Evolutionary conservation across 2,113 vertebrate species (phyloP).

Genomic region (Paracanthobrama guichenoti): DNA sequence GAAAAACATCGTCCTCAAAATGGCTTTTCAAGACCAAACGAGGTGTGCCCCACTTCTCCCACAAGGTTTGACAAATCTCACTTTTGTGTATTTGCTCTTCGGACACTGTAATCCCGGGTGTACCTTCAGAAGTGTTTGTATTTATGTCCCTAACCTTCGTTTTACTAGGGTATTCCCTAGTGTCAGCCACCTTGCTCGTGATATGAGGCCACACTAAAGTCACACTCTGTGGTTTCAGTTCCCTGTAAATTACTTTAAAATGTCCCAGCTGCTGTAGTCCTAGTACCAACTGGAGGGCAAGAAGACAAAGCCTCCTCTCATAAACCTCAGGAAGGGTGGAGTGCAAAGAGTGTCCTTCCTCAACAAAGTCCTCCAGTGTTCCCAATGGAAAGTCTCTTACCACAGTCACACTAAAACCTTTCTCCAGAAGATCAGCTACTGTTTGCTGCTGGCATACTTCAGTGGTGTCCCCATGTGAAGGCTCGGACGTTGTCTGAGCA

Average conservation of each 20-base stretch:
- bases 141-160: neutral
- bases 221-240: constrained; percentile 71
- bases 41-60: constrained; percentile 64
- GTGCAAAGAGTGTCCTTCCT: constrained; percentile 53
- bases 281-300: constrained; percentile 78
- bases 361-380: constrained; percentile 76
- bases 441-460: constrained; percentile 45
- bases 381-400: constrained; percentile 74
- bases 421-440: constrained; percentile 56
- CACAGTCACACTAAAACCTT: constrained; percentile 57
- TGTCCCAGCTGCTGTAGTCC: constrained; percentile 73
- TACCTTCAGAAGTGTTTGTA: constrained; percentile 1
- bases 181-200: neutral
- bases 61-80: constrained; percentile 53
- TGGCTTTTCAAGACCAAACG: constrained; percentile 73
- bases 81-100: neutral
- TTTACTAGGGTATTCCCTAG: neutral
- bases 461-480: constrained; percentile 52
- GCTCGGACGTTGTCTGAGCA: constrained; percentile 19
- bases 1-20: constrained; percentile 31
- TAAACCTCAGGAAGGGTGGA: constrained; percentile 62
- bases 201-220: constrained; percentile 67
- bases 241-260: constrained; percentile 41
- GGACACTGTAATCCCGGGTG: neutral
- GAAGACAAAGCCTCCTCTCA: constrained; percentile 70